phyloP scores from a whole-genome alignment of 92 coral and sea anemone species.

The Bergia puertoricense region DNA sequence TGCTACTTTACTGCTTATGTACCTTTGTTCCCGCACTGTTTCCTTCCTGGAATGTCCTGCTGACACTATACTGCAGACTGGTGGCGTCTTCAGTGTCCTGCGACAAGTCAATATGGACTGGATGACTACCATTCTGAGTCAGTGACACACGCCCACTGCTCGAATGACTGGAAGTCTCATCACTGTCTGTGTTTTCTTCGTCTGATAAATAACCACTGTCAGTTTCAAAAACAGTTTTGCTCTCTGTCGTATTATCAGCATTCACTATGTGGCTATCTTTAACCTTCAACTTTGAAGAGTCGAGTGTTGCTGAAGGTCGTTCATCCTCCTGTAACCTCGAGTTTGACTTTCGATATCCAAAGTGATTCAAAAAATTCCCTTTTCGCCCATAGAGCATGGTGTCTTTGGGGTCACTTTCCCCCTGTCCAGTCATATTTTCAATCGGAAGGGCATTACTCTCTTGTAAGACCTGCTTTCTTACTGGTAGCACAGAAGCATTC shows the following conservation, averaged over 20 bases:
- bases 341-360: conserved; percentile 5
- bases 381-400: not conserved
- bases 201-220: conserved; percentile 89
- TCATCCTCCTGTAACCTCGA: not conserved
- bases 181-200: conserved; percentile 66
- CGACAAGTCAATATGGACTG: conserved; percentile 14
- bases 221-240: conserved; percentile 40
- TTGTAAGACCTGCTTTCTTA: conserved; percentile 12
- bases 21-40: conserved; percentile 63
- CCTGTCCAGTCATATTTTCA: not conserved
- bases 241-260: not conserved
- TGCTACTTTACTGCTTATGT: not conserved
- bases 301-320: not conserved
- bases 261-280: not conserved
- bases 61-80: conserved; percentile 19
- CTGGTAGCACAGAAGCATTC: not conserved
- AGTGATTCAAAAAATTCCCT: not conserved
- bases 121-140: conserved; percentile 9
- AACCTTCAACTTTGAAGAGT: not conserved
- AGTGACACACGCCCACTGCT: conserved; percentile 28
- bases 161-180: not conserved
- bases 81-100: conserved; percentile 15
- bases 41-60: conserved; percentile 25
- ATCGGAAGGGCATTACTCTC: not conserved
- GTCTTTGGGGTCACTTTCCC: not conserved